Evolutionary conservation across 2,113 vertebrate genomes (phyloP), one percentile per base, ranked within the genome.

Genomic region (Psilopogon haemacephalus): DNA sequence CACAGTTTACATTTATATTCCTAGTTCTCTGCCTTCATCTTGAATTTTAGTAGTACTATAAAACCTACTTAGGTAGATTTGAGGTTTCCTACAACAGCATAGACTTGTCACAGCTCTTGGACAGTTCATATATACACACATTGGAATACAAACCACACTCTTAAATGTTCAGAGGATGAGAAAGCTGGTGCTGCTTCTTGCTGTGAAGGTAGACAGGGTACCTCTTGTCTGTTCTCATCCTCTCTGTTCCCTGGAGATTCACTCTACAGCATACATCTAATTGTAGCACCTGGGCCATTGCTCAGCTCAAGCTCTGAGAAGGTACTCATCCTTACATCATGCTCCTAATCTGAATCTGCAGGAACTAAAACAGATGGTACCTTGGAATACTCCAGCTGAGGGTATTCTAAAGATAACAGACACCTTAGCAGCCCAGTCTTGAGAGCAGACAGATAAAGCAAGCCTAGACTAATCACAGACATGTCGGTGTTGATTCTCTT

Each of bases 231-330:
- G 17, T 21, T 81, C 30, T 32, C 32, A 3, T 55, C 19, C 32
- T 71, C 52, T 67, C n/a, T 1, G 1, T 7, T 19, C 46, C 38
- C 24, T 10, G 1, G 0, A 14, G 6, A 55, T 37, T 50, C 27
- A 27, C 52, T 46, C 17, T n/a, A 10, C 42, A 55, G 56, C 17
- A 71, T 2, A 0, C 35, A 37, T 62, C 70, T 77, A 86, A 16
- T 74, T 81, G 89, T n/a, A 87, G 62, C 69, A 65, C 52, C 30
- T 7, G 11, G 48, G 15, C 38, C 80, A 59, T 17, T 58, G 83
- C 65, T 56, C 50, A 77, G 30, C 26, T 52, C 58, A 17, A 5
- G 37, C 37, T 82, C 68, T 52, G 81, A 86, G 68, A 28, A 62
- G 50, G 6, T 42, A 35, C 23, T 37, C 46, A 38, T 69, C 54